Evolutionary conservation across 1,140 invertebrate species (phyloP).

Genomic region (Chironomus tepperi): DNA sequence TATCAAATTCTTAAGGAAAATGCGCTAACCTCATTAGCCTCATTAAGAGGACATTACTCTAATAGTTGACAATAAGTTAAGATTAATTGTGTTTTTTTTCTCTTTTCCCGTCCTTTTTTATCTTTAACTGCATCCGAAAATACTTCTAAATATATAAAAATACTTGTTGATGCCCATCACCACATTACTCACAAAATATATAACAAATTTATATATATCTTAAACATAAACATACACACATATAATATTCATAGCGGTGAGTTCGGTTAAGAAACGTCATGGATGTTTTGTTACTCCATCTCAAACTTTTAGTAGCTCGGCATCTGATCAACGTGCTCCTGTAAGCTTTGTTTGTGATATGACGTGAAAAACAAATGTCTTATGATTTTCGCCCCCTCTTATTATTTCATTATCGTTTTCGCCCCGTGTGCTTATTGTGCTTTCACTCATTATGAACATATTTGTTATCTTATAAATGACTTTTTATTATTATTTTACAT

Average conservation of each 20-base stretch:
- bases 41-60: background rate
- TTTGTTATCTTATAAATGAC: no score
- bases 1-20: no score
- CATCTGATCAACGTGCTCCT: slow-evolving; percentile 34
- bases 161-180: background rate
- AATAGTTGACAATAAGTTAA: background rate
- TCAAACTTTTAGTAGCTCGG: slow-evolving; percentile 22
- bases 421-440: background rate
- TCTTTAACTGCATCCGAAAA: background rate
- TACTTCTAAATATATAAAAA: no score
- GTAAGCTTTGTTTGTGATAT: slow-evolving; percentile 35
- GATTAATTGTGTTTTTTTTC: background rate
- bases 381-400: background rate
- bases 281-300: slow-evolving; percentile 22
- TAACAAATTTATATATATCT: background rate
- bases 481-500: no score
- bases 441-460: background rate
- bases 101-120: background rate
- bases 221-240: slow-evolving; percentile 10
- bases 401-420: background rate
- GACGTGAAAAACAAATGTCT: slow-evolving; percentile 6
- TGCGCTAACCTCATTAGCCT: no score
- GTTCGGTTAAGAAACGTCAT: slow-evolving; percentile 44
- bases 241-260: slow-evolving; percentile 62
- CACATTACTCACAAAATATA: background rate